phyloP scores from a whole-genome alignment of 2,888 invertebrate species.

The Drosophila paucipuncta region DNA sequence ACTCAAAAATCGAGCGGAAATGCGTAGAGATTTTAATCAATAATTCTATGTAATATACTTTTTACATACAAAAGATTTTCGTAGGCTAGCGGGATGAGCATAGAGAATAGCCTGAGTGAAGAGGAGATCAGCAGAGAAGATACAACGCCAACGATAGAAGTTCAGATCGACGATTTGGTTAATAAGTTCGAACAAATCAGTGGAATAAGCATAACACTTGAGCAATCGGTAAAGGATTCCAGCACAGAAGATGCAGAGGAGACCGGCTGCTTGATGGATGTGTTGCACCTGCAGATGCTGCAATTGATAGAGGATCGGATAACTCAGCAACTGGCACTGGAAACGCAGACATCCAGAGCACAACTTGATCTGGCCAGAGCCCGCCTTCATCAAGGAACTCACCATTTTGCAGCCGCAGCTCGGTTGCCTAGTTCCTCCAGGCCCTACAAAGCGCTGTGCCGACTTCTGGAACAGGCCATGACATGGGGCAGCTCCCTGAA shows the following conservation, averaged over 20 bases:
- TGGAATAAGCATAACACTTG: not conserved
- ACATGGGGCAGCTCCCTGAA: slow-evolving; percentile 17
- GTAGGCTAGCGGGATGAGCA: slow-evolving; percentile 13
- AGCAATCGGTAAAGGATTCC: not conserved
- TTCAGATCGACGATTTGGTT: not conserved
- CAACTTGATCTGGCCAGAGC: slow-evolving; percentile 45
- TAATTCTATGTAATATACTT: slow-evolving; percentile 11
- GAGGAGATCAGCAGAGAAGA: not conserved
- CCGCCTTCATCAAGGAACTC: slow-evolving; percentile 52
- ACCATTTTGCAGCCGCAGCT: slow-evolving; percentile 1
- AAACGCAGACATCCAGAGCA: slow-evolving; percentile 31
- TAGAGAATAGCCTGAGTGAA: not conserved
- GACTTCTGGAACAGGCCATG: slow-evolving; percentile 30
- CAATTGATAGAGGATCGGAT: slow-evolving; percentile 46
- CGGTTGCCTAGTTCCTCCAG: slow-evolving; percentile 17
- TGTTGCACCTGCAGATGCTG: slow-evolving; percentile 45
- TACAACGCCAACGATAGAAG: not conserved
- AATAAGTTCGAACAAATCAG: not conserved
- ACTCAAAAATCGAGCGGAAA: too few species aligned
- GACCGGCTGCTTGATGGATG: slow-evolving; percentile 38
- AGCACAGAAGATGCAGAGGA: not conserved
- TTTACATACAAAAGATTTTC: not conserved
- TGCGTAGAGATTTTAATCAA: slow-evolving; percentile 36
- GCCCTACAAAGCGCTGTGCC: slow-evolving; percentile 41
- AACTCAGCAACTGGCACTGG: slow-evolving; percentile 15